A percentile compares a stretch with the other conserved stretches of the same genome.
Conservation (phyloP, 2,888 invertebrate species). For the Eupelmus urozonus region DNA sequence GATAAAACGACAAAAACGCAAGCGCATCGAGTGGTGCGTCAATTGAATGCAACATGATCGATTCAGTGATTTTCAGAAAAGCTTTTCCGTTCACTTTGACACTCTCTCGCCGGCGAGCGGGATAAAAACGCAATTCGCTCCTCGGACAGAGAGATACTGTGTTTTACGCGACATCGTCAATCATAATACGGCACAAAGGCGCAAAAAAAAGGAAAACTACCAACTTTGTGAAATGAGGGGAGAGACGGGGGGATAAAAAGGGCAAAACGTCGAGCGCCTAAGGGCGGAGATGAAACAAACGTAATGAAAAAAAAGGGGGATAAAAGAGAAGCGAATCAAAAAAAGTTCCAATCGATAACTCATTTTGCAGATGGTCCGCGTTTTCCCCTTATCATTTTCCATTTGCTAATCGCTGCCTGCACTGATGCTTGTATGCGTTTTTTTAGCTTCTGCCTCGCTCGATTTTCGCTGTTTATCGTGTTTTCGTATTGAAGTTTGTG, state of each 20-base stretch:
- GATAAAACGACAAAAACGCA: constrained; percentile 11
- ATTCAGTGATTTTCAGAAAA: constrained; percentile 25
- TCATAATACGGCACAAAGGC: neutral
- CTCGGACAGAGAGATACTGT: neutral
- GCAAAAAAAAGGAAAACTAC: neutral
- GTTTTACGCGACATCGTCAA: constrained; percentile 7
- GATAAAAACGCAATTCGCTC: constrained; percentile 1
- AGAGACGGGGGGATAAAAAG: neutral
- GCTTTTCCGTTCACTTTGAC: constrained; percentile 5
- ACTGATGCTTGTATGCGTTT: neutral
- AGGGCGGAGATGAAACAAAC: neutral
- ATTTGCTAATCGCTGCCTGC: constrained; percentile 63
- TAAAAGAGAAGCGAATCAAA: neutral
- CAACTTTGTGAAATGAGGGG: neutral
- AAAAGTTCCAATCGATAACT: constrained; percentile 58
- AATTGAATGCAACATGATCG: neutral
- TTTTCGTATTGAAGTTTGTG: neutral
- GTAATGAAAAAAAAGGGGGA: neutral
- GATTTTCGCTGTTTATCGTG: neutral
- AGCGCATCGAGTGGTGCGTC: neutral
- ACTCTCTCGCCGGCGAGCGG: neutral
- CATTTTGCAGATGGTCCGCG: constrained; percentile 61
- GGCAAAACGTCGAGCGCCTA: neutral
- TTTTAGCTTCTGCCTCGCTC: neutral
- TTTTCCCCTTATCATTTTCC: constrained; percentile 58